These are phyloP conservation scores for Ceraclea dissimilis DNA, from an alignment of 2,888 invertebrate genomes.

Conservation along the genomic window DNA sequence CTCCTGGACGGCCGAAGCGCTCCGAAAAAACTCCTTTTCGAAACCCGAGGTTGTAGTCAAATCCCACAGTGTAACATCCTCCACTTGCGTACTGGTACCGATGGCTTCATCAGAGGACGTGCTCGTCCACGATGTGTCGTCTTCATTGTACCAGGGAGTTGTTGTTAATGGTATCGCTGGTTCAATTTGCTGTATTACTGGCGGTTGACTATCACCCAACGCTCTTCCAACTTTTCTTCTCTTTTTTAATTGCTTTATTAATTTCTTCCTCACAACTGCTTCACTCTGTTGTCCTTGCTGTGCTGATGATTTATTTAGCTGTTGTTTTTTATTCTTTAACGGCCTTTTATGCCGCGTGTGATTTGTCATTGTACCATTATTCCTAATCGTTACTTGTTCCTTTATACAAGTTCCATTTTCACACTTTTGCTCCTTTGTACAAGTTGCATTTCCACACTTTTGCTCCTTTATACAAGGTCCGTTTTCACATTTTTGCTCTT, in stretches of 20 bases:
- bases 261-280: conserved; percentile 22
- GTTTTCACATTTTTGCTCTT: neutral
- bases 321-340: conserved; percentile 28
- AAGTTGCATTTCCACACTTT: conserved; percentile 27
- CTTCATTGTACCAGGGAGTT: conserved; percentile 38
- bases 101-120: conserved; percentile 43
- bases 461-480: conserved; percentile 10
- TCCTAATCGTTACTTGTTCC: conserved; percentile 14
- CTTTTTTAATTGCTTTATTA: conserved; percentile 17
- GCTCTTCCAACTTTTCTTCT: conserved; percentile 36
- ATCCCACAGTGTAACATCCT: conserved; percentile 35
- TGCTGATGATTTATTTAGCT: conserved; percentile 24
- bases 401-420: conserved; percentile 5
- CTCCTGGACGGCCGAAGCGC: conserved; percentile 47
- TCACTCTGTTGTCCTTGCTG: conserved; percentile 27
- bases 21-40: conserved; percentile 48
- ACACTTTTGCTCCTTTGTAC: conserved; percentile 30
- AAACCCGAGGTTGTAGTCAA: conserved; percentile 30
- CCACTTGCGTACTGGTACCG: conserved; percentile 37
- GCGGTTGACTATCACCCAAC: conserved; percentile 38
- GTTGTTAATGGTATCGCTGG: conserved; percentile 38
- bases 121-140: conserved; percentile 44
- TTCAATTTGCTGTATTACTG: conserved; percentile 27
- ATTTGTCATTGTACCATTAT: conserved; percentile 9
- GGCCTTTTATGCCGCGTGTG: conserved; percentile 24